phyloP scores from a whole-genome alignment of 2,888 invertebrate species.

The Lutraria lutraria region DNA sequence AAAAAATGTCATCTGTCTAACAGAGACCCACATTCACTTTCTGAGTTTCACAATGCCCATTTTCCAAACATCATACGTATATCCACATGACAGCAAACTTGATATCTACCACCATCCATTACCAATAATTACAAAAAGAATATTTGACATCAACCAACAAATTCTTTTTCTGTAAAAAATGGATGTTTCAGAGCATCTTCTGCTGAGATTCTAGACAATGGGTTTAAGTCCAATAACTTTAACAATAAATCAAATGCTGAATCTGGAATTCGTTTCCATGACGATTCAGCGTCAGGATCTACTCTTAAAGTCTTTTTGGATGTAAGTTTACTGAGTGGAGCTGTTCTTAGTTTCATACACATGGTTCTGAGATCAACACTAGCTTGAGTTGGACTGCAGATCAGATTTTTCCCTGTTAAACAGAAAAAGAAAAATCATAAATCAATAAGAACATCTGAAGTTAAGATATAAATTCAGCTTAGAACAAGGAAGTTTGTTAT shows the following conservation, averaged over 20 bases:
- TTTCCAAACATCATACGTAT: too few species aligned
- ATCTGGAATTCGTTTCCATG: constrained; percentile 88
- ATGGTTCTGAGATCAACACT: constrained; percentile 85
- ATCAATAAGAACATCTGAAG: neutral
- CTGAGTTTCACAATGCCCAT: too few species aligned
- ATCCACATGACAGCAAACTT: too few species aligned
- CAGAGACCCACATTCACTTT: too few species aligned
- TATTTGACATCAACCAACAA: constrained; percentile 5
- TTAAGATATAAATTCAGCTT: too few species aligned
- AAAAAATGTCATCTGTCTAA: too few species aligned
- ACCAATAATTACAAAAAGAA: too few species aligned
- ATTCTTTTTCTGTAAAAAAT: constrained; percentile 88
- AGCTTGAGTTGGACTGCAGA: constrained; percentile 75
- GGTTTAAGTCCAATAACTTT: constrained; percentile 92
- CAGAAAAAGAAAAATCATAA: neutral
- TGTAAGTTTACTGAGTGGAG: constrained; percentile 61
- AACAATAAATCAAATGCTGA: constrained; percentile 92
- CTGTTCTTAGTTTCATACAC: constrained; percentile 84
- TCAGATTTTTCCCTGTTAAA: constrained; percentile 82
- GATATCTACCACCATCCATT: too few species aligned
- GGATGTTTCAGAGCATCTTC: constrained; percentile 92
- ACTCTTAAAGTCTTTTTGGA: constrained; percentile 46
- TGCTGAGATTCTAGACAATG: constrained; percentile 92
- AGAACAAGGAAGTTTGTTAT: too few species aligned
- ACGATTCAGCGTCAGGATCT: constrained; percentile 61